Percentiles rank a stretch among this genome's conserved stretches.
These are phyloP conservation scores for Cantharis flavilabris DNA, from an alignment of 2,888 invertebrate species.

Conservation along the genomic window DNA sequence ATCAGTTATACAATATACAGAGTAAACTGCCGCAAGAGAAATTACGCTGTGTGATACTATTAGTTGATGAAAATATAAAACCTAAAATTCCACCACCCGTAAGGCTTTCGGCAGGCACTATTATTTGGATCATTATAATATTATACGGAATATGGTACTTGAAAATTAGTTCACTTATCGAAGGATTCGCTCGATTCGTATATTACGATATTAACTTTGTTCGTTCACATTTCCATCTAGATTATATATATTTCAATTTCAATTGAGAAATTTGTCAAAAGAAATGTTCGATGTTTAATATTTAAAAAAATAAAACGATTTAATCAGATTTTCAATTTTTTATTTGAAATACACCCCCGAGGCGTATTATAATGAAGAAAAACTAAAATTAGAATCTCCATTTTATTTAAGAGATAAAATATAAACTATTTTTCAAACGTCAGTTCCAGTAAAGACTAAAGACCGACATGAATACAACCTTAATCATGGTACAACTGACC, in stretches of 20 bases:
- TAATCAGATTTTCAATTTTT: not conserved
- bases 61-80: conserved; percentile 6
- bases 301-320: not conserved
- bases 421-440: conserved; percentile 37
- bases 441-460: conserved; percentile 28
- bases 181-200: not conserved
- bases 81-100: not conserved
- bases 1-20: conserved; percentile 10
- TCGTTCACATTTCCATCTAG: not conserved
- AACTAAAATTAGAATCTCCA: not conserved
- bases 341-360: not conserved
- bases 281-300: not conserved
- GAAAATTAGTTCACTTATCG: conserved; percentile 31
- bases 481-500: conserved; percentile 37
- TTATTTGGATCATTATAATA: not conserved
- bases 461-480: conserved; percentile 34
- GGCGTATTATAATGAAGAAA: not conserved
- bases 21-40: conserved; percentile 34
- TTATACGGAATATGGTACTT: conserved; percentile 3
- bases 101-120: not conserved
- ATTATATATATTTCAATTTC: not conserved
- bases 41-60: conserved; percentile 33
- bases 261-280: not conserved
- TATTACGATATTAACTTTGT: not conserved
- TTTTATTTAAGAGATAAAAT: not conserved